Evolutionary conservation across 2,888 invertebrate genomes (phyloP).

Genomic region (Aporophyla nigra): DNA sequence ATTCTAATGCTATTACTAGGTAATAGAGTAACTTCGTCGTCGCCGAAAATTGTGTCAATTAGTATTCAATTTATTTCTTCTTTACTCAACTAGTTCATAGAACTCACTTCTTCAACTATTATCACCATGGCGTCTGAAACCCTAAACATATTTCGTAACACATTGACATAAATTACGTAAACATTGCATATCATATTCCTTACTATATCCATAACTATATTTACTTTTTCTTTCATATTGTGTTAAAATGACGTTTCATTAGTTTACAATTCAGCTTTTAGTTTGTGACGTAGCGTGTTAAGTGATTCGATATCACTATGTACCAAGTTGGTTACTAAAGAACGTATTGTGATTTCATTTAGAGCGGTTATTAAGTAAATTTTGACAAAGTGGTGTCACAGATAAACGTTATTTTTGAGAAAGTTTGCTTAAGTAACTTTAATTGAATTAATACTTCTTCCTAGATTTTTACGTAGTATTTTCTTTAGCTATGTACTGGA

Average conservation of each 20-base stretch:
- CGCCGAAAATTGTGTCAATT: conserved; percentile 9
- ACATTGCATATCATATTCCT: conserved; percentile 34
- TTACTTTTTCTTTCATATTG: conserved; percentile 42
- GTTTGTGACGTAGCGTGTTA: conserved; percentile 56
- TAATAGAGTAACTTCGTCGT: not conserved
- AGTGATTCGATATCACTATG: conserved; percentile 64
- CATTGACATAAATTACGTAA: conserved; percentile 13
- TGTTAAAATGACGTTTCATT: conserved; percentile 49
- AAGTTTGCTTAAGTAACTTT: not conserved
- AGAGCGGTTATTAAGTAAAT: conserved; percentile 56
- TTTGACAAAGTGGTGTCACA: conserved; percentile 6
- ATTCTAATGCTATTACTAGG: not conserved
- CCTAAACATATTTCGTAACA: conserved; percentile 38
- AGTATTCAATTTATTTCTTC: not conserved
- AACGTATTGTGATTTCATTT: conserved; percentile 56
- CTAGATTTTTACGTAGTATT: not conserved
- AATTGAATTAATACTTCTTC: conserved; percentile 15
- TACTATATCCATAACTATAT: conserved; percentile 5
- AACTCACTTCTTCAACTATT: not conserved
- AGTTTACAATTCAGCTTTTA: conserved; percentile 24
- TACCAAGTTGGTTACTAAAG: conserved; percentile 45
- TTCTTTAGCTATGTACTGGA: not conserved
- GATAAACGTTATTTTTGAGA: not conserved
- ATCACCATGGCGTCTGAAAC: conserved; percentile 12
- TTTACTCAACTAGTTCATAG: not conserved